These are phyloP conservation scores for Tapirus indicus DNA, from an alignment of 2,797 vertebrate species.

Conservation along the genomic window DNA sequence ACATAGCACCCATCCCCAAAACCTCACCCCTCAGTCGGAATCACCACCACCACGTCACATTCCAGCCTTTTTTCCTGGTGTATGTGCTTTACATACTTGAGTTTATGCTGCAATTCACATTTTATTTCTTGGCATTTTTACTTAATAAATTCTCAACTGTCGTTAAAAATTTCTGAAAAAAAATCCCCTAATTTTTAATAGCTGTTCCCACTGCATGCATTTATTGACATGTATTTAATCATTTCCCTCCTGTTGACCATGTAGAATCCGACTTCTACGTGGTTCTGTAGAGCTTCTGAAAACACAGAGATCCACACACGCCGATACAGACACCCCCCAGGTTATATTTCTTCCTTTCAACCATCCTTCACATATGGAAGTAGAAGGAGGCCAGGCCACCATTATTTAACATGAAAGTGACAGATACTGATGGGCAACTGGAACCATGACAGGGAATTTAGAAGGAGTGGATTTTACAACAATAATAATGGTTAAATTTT, in stretches of 20 bases:
- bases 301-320: not conserved
- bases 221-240: not conserved
- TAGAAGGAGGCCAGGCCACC: not conserved
- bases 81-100: not conserved
- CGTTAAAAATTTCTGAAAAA: not conserved
- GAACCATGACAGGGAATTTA: not conserved
- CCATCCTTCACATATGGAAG: too few relatives aligned
- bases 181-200: not conserved
- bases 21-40: too few relatives aligned
- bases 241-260: not conserved
- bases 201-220: not conserved
- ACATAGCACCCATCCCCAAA: rapidly evolving
- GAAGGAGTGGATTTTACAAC: not conserved
- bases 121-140: not conserved
- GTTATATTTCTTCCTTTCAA: not conserved
- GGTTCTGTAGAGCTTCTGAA: not conserved
- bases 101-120: not conserved
- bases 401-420: not conserved
- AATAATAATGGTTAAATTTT: too few relatives aligned
- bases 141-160: not conserved
- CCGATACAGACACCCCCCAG: not conserved
- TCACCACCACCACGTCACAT: rapidly evolving
- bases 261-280: not conserved
- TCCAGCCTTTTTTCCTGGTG: not conserved
- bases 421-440: too few relatives aligned